Base-by-base conservation (phyloP, 2,888 invertebrate genomes). In the Eupithecia subfuscata region DNA sequence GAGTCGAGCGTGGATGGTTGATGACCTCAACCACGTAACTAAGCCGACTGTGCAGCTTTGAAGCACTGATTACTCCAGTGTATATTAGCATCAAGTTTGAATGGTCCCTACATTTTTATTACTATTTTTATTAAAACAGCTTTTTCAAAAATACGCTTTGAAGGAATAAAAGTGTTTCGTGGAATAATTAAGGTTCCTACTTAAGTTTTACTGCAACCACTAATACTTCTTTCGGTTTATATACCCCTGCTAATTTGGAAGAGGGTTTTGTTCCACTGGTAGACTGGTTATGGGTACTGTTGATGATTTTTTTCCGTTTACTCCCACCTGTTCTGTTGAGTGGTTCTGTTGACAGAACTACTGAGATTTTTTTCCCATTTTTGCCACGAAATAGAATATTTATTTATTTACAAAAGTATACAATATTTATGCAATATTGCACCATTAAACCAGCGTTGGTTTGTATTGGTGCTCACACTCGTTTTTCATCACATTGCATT, bases 81-180 rank as follows among this genome's bases (percentile, higher is more conserved):
- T 30, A 43, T 71, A 30, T 43, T 64, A 63, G 40, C 68, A 14
- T 68, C 14, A 68, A 43, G 30, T 25, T n/a, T 63, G 22, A 73
- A 56, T 56, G 56, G 68, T 73, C 68, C 30, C 48, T 43, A 68
- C 40, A 25, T 22, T 65, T 65, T 67, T 40, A 70, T 71, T 69
- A 12, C 6, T 40, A 60, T 70, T 37, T 40, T 60, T 37, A 22
- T 22, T 43, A 40, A 7, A 5, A 67, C 18, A 11, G 67, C n/a
- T 14, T n/a, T 68, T 25, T 6, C 3, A n/a, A 22, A 34, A 16
- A 40, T 22, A n/a, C 40, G 9, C 18, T 25, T 63, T 63, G 7
- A 16, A 8, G 0, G 30, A 14, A 63, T 63, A 64, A 63, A 63
- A 34, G 64, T 34, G 14, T 34, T 64, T 64, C 6, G 34, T 8